Evolutionary conservation across 1,140 invertebrate species (phyloP).

Genomic region (Cyclargus thomasi): DNA sequence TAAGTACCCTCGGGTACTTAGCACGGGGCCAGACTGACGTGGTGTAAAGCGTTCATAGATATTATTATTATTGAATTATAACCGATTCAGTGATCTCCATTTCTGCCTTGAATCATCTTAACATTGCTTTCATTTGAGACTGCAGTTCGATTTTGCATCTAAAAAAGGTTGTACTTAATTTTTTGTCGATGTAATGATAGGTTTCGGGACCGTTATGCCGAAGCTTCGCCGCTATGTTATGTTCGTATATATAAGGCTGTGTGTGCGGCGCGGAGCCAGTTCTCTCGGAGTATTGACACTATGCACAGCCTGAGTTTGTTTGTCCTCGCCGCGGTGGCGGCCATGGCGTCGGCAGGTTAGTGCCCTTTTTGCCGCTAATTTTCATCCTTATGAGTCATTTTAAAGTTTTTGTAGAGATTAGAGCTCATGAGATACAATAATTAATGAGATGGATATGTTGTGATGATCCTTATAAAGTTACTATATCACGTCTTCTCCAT

Average conservation of each 20-base stretch:
- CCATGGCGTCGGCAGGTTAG: slow-evolving; percentile 65
- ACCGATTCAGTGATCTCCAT: too few species aligned
- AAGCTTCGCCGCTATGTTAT: slow-evolving; percentile 36
- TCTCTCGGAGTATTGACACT: slow-evolving; percentile 35
- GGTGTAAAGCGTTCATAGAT: too few species aligned
- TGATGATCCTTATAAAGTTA: too few species aligned
- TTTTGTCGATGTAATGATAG: slow-evolving; percentile 1
- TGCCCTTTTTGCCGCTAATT: slow-evolving; percentile 54
- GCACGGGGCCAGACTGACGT: too few species aligned
- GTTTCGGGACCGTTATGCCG: slow-evolving; percentile 46
- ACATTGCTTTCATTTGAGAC: not conserved
- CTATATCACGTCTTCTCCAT: too few species aligned
- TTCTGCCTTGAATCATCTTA: too few species aligned
- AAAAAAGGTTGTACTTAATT: slow-evolving; percentile 4
- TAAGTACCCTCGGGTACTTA: too few species aligned
- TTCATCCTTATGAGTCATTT: slow-evolving; percentile 27
- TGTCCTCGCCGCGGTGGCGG: slow-evolving; percentile 45
- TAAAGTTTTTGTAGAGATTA: not conserved
- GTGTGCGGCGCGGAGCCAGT: slow-evolving; percentile 45
- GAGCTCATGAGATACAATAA: too few species aligned
- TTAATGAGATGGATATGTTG: too few species aligned
- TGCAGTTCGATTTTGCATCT: not conserved
- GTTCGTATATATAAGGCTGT: slow-evolving; percentile 49
- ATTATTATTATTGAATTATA: too few species aligned
- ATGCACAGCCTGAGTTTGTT: slow-evolving; percentile 52